Evolutionary conservation across 2,797 vertebrate species (phyloP).

Genomic region (Mus spretus): DNA sequence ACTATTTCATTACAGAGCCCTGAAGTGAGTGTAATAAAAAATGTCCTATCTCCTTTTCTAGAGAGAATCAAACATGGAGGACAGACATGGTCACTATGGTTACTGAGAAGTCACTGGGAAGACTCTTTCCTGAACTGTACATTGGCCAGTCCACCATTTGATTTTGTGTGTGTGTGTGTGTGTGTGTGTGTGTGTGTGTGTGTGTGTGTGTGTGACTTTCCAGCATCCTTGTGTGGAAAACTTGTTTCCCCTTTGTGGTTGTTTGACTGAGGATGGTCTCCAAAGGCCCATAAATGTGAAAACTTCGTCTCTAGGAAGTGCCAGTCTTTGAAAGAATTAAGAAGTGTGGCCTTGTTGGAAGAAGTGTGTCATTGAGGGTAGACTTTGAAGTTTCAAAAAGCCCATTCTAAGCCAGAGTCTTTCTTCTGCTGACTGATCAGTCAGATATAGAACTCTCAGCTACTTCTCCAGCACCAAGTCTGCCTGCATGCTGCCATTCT

Average conservation of each 20-base stretch:
- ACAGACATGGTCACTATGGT: neutral
- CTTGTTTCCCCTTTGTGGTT: slow-evolving; percentile 88
- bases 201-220: slow-evolving; percentile 65
- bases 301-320: neutral
- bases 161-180: slow-evolving; percentile 80
- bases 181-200: too few species aligned
- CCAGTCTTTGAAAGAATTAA: neutral
- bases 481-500: neutral
- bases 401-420: neutral
- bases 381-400: neutral
- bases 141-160: slow-evolving; percentile 87
- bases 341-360: neutral
- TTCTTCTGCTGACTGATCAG: too few species aligned
- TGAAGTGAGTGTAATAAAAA: neutral
- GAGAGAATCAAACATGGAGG: neutral
- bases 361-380: neutral
- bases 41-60: neutral
- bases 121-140: neutral
- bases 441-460: neutral
- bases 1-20: neutral
- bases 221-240: slow-evolving; percentile 91
- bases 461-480: neutral
- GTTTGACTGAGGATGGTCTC: neutral
- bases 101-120: neutral
- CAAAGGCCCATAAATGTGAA: neutral